These are phyloP conservation scores for Gadus chalcogrammus DNA, from an alignment of 2,113 vertebrate species.

Conservation along the genomic window DNA sequence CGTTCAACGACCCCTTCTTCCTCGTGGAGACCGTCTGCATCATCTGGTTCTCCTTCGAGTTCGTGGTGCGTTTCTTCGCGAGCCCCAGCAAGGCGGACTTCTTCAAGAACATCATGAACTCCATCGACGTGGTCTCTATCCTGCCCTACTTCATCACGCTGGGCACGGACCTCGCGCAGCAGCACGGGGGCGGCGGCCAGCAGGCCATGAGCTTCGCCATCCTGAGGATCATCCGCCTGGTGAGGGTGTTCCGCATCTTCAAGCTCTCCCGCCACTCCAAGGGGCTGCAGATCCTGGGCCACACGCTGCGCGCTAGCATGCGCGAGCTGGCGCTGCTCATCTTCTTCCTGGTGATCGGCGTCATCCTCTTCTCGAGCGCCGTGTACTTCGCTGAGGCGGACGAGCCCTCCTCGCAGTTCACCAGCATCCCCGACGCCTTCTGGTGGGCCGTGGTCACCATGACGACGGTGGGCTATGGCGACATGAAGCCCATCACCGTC, in stretches of 20 bases:
- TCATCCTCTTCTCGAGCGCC: conserved; percentile 98
- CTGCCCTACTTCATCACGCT: conserved; percentile 99
- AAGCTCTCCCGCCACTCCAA: conserved; percentile 98
- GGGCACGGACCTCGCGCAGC: conserved; percentile 93
- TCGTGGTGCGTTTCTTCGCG: conserved; percentile 93
- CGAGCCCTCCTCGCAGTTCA: conserved; percentile 93
- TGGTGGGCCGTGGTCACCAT: conserved; percentile 99
- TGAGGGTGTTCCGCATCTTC: conserved; percentile 97
- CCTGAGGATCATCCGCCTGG: conserved; percentile 94
- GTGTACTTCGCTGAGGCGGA: conserved; percentile 98
- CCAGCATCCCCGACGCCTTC: conserved; percentile 98
- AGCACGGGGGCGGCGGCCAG: conserved; percentile 80
- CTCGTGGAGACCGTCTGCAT: conserved; percentile 98
- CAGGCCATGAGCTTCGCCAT: conserved; percentile 99
- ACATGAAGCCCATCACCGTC: conserved; percentile 99
- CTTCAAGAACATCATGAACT: conserved; percentile 99
- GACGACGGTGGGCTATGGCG: conserved; percentile 98
- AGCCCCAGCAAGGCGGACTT: conserved; percentile 92
- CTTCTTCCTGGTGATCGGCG: conserved; percentile 97
- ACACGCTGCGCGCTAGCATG: conserved; percentile 96
- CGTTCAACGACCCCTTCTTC: conserved; percentile 98
- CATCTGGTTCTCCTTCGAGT: conserved; percentile 99
- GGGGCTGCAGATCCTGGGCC: conserved; percentile 97
- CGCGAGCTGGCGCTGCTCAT: conserved; percentile 95
- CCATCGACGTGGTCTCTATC: conserved; percentile 98